phyloP scores from a whole-genome alignment of 2,113 vertebrate species.

The Coregonus clupeaformis region DNA sequence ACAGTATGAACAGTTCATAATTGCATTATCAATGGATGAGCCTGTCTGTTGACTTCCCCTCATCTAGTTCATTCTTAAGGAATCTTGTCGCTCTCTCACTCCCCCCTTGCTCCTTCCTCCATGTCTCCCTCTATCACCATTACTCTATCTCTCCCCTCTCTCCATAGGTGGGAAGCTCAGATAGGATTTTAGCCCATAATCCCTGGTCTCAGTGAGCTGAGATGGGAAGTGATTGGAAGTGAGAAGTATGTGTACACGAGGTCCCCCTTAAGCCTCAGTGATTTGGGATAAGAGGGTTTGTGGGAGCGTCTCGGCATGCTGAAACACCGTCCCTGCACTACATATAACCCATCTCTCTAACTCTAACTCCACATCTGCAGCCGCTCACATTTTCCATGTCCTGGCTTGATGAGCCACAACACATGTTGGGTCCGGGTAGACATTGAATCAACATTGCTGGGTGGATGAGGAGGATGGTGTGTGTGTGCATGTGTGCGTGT shows the following conservation, averaged over 20 bases:
- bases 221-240: conserved; percentile 38
- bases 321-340: not conserved
- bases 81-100: conserved; percentile 19
- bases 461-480: not conserved
- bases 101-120: not conserved
- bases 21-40: conserved; percentile 48
- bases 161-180: conserved; percentile 5
- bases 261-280: conserved; percentile 42
- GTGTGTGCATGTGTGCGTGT: conserved; percentile 3
- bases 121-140: not conserved
- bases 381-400: conserved; percentile 72
- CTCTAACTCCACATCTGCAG: conserved; percentile 62
- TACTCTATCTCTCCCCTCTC: not conserved
- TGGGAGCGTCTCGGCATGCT: conserved; percentile 40
- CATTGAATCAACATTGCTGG: conserved; percentile 13
- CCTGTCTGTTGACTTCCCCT: not conserved
- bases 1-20: conserved; percentile 45
- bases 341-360: not conserved
- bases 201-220: conserved; percentile 32
- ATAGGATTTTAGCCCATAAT: conserved; percentile 33
- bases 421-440: conserved; percentile 56
- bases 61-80: conserved; percentile 31
- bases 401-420: conserved; percentile 68
- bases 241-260: conserved; percentile 39
- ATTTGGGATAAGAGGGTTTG: conserved; percentile 55